Evolutionary conservation across 1,140 invertebrate genomes (phyloP).

Genomic region (Ips nitidus): DNA sequence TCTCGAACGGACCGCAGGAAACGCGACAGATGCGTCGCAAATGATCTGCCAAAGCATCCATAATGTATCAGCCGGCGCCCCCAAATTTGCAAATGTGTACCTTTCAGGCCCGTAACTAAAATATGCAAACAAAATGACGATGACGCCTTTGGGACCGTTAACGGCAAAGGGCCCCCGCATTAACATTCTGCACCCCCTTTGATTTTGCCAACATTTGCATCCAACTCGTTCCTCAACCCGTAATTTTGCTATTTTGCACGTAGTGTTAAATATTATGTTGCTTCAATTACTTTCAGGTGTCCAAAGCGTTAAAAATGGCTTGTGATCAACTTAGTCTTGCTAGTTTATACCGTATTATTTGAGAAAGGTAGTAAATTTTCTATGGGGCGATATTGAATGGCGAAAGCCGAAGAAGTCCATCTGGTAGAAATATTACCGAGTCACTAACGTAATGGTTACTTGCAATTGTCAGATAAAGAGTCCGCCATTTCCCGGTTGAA

Average conservation of each 20-base stretch:
- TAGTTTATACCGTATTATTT: too few relatives aligned
- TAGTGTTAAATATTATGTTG: background rate
- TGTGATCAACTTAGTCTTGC: too few relatives aligned
- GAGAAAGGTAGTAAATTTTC: too few relatives aligned
- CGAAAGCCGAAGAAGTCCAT: background rate
- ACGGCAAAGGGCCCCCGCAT: slow-evolving; percentile 8
- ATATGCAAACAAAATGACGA: slow-evolving; percentile 29
- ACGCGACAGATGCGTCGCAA: slow-evolving; percentile 27
- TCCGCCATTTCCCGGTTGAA: slow-evolving; percentile 38
- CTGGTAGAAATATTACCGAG: slow-evolving; percentile 17
- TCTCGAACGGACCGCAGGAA: slow-evolving; percentile 14
- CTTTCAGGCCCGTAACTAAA: slow-evolving; percentile 16
- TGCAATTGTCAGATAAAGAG: slow-evolving; percentile 38
- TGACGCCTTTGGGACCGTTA: slow-evolving; percentile 13
- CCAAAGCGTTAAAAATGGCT: too few relatives aligned
- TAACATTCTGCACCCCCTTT: slow-evolving; percentile 15
- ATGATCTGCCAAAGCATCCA: slow-evolving; percentile 24
- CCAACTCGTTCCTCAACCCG: too few relatives aligned
- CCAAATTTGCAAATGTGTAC: slow-evolving; percentile 27
- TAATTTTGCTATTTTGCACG: background rate
- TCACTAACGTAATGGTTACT: slow-evolving; percentile 32
- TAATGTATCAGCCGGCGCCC: slow-evolving; percentile 20
- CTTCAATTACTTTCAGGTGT: too few relatives aligned
- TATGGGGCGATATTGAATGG: too few relatives aligned
- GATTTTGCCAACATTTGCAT: slow-evolving; percentile 11